Evolutionary conservation across 2,113 vertebrate genomes (phyloP), one percentile per base, ranked within the genome.

Genomic region (Brevimyrus niger): DNA sequence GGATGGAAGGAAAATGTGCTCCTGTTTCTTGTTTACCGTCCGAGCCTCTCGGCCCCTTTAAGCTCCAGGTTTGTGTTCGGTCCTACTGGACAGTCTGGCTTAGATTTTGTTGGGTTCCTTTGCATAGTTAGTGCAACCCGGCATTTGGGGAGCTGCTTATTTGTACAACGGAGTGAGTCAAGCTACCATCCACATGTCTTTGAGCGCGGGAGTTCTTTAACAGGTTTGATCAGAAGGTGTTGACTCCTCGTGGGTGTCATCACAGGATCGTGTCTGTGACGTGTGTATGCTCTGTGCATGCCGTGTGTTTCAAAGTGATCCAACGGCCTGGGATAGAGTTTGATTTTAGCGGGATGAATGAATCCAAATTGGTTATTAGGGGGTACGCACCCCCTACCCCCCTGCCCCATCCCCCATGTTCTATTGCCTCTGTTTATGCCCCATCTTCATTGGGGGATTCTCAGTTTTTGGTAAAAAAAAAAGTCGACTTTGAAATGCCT

Each of bases 1-100:
- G 88, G 90, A 89, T 89, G 91, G 88, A 88, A 87, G 89, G 91
- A 88, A 93, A 92, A 89, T 90, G 91, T 82, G 85, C 88, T 87
- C 86, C 27, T 58, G 88, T 69, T 86, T 69, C 88, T 89, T 90
- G 89, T 91, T 90, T 90, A 61, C 88, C 55, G 76, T 90, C 42
- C 44, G 89, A 86, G 86, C 76, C 4, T 38, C 61, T 27, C 3
- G 61, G 61, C 27, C 61, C 10, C 10, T 69, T 80, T 80, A 42
- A 38, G 35, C 35, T 38, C 15, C 35, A 17, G 35, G 11, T 84
- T 47, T 44, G 82, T 21, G 82, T 42, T 84, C 1, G 19, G 82
- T 19, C 8, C 38, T 13, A 0, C 82, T 10, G 44, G 21, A 47
- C 7, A 84, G 82, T 84, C 9, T 7, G 21, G 9, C 44, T 46